Evolutionary conservation across 1,140 invertebrate species (phyloP), one percentile per base, ranked within the genome.

Genomic region (Lasaia peninsularis): DNA sequence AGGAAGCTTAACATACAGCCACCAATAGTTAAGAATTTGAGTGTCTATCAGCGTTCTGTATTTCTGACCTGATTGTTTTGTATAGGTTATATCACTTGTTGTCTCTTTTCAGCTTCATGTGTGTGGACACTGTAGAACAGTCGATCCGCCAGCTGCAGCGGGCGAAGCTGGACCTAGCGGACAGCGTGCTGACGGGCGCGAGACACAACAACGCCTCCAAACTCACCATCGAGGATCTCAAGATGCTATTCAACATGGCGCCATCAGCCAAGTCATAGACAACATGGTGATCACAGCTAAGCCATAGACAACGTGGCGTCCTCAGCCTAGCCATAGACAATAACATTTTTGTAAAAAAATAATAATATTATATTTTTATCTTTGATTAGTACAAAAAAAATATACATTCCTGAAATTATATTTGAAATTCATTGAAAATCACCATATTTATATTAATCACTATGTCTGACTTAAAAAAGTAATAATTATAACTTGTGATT

Each of bases 81-180:
- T n/a, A n/a, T n/a, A n/a, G n/a, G n/a, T n/a, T n/a, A n/a, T 49
- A 11, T 11, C 18, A 57, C 2, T n/a, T 44, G 20, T 31, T 21
- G 44, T 58, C 31, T 49, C 7, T n/a, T 7, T 35, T 9, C 75
- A 96, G 96, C 71, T 96, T 98, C 78, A 90, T 98, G 63, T 94
- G 94, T 58, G 79, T 91, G 55, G 93, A 96, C 31, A 97, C 96
- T 0, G 94, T 98, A 21, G 97, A 98, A 83, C 93, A 96, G 68
- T 92, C 93, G 35, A 97, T 98, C 63, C 89, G 94, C 51, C 77
- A 88, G 2, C 87, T 98, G 8, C 97, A 98, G 80, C 90, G 95
- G 24, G 91, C 91, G 28, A 98, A 98, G 77, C 69, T 95, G 21
- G 86, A 91, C n/a, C 72, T 98, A 32, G 96, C 97, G 0, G 90